These are phyloP conservation scores for Bombus superbus DNA, from an alignment of 1,140 invertebrate genomes.

Conservation along the genomic window DNA sequence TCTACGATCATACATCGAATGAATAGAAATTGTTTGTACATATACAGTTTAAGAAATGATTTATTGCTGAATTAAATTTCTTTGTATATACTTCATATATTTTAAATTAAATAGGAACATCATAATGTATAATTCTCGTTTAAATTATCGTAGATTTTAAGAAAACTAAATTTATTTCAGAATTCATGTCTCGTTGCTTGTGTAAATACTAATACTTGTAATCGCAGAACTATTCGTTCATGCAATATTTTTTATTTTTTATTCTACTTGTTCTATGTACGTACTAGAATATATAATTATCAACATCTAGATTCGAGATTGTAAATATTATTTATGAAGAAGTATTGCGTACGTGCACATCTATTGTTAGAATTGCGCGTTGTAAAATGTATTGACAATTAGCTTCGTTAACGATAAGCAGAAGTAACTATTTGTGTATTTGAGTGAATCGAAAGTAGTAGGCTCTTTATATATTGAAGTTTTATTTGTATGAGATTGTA, in stretches of 20 bases:
- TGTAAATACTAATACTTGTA: neutral
- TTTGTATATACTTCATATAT: neutral
- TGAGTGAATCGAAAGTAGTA: neutral
- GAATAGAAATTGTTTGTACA: neutral
- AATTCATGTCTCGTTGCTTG: neutral
- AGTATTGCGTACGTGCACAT: neutral
- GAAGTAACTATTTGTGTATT: constrained; percentile 6
- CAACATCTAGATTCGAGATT: neutral
- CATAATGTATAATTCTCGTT: neutral
- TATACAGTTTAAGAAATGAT: constrained; percentile 3
- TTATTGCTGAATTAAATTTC: constrained; percentile 12
- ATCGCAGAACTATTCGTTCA: neutral
- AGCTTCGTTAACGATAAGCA: constrained; percentile 21
- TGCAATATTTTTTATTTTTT: neutral
- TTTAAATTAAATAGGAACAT: neutral
- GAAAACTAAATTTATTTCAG: neutral
- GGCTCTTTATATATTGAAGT: neutral
- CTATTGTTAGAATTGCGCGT: constrained; percentile 11
- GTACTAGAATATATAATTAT: neutral
- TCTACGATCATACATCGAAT: constrained; percentile 19
- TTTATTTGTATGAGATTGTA: neutral
- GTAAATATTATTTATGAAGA: constrained; percentile 47
- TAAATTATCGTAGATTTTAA: neutral
- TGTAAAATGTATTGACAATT: constrained; percentile 52
- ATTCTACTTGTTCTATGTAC: neutral